Conservation (phyloP, 2,888 invertebrate genomes). For the Pardosa pseudoannulata region DNA sequence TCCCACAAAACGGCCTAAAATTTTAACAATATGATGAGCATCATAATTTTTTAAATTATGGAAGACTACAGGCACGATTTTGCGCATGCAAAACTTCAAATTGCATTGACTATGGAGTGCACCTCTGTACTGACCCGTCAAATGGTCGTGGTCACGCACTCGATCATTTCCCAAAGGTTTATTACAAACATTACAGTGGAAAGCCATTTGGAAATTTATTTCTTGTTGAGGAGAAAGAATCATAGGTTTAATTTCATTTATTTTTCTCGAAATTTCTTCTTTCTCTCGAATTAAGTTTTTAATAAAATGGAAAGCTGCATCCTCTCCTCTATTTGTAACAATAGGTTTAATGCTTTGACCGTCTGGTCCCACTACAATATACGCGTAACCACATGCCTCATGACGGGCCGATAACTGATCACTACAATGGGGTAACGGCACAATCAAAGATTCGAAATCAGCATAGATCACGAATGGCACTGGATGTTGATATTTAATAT, state of each 20-base stretch:
- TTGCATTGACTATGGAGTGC: conserved; percentile 24
- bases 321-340: neutral
- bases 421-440: no score
- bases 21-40: neutral
- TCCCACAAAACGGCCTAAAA: neutral
- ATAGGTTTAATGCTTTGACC: neutral
- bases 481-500: no score
- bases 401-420: no score
- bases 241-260: neutral
- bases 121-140: conserved; percentile 22
- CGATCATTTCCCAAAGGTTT: neutral
- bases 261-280: neutral
- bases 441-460: no score
- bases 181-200: neutral
- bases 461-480: no score
- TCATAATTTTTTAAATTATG: conserved; percentile 8
- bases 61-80: neutral
- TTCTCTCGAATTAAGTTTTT: neutral
- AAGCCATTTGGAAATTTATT: neutral
- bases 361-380: neutral
- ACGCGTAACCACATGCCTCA: neutral
- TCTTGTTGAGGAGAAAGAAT: no score
- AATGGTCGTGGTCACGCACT: conserved; percentile 20
- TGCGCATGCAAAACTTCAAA: neutral
- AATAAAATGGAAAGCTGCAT: neutral